phyloP scores from a whole-genome alignment of 2,797 vertebrate genomes.

The Aphelocoma californica region DNA sequence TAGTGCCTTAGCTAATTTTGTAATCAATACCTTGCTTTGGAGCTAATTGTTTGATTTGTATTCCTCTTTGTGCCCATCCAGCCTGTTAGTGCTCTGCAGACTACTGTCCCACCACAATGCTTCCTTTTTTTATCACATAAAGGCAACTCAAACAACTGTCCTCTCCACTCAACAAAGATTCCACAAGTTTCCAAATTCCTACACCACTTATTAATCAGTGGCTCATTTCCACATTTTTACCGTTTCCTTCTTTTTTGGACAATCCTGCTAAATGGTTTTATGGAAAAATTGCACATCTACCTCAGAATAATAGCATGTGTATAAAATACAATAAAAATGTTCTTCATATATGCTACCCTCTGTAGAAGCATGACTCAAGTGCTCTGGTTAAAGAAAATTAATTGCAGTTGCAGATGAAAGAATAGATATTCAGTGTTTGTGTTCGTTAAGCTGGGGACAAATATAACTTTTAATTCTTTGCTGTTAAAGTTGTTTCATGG shows the following conservation, averaged over 20 bases:
- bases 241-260: not conserved
- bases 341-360: not conserved
- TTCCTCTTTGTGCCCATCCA: not conserved
- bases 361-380: not conserved
- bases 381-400: not conserved
- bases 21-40: not conserved
- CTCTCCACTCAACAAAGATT: not conserved
- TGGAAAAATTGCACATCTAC: not conserved
- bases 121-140: not conserved
- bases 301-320: not conserved
- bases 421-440: not conserved
- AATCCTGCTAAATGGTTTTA: not conserved
- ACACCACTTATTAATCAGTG: not conserved
- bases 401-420: not conserved
- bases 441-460: not conserved
- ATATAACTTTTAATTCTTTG: not conserved
- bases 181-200: not conserved
- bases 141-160: not conserved
- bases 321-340: not conserved
- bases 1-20: slow-evolving; percentile 19
- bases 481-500: not conserved
- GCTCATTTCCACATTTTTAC: not conserved
- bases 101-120: not conserved
- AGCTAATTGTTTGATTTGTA: not conserved
- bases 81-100: not conserved